A percentile compares a stretch with the other conserved stretches of the same genome.
These are phyloP conservation scores for Drosophila aff. DNA, from an alignment of 1,140 invertebrate species.

Conservation along the genomic window DNA sequence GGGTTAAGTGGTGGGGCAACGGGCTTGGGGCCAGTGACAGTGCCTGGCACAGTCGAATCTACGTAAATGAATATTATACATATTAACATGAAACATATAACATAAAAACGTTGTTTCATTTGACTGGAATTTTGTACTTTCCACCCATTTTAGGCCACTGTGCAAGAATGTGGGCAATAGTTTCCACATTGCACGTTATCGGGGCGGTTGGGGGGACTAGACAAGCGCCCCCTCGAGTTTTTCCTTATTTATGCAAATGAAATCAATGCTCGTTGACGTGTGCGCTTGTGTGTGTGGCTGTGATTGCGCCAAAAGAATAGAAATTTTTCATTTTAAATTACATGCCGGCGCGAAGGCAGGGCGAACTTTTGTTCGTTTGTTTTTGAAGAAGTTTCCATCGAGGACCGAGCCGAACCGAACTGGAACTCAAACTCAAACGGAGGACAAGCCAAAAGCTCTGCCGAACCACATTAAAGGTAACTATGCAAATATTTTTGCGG, in stretches of 20 bases:
- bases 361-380: slow-evolving; percentile 77
- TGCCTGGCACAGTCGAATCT: slow-evolving; percentile 5
- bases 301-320: slow-evolving; percentile 76
- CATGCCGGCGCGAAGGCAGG: slow-evolving; percentile 48
- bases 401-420: slow-evolving; percentile 10
- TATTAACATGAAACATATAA: too few relatives aligned
- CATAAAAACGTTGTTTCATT: too few relatives aligned
- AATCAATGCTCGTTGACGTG: slow-evolving; percentile 72
- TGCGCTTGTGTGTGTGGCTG: slow-evolving; percentile 31
- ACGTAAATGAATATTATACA: too few relatives aligned
- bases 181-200: slow-evolving; percentile 30
- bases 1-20: not conserved
- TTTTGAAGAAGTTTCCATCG: slow-evolving; percentile 67
- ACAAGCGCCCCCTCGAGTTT: slow-evolving; percentile 24
- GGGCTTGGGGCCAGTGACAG: slow-evolving; percentile 9
- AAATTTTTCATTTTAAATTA: slow-evolving; percentile 80
- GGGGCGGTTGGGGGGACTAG: not conserved
- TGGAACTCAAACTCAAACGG: slow-evolving; percentile 7
- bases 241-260: slow-evolving; percentile 78
- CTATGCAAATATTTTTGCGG: slow-evolving; percentile 85
- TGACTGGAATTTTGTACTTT: too few relatives aligned
- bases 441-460: slow-evolving; percentile 9
- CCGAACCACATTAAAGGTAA: slow-evolving; percentile 84
- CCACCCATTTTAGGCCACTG: not conserved
- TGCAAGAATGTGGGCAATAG: slow-evolving; percentile 40